Evolutionary conservation across 2,888 invertebrate species (phyloP).

Genomic region (Melanostoma scalare): DNA sequence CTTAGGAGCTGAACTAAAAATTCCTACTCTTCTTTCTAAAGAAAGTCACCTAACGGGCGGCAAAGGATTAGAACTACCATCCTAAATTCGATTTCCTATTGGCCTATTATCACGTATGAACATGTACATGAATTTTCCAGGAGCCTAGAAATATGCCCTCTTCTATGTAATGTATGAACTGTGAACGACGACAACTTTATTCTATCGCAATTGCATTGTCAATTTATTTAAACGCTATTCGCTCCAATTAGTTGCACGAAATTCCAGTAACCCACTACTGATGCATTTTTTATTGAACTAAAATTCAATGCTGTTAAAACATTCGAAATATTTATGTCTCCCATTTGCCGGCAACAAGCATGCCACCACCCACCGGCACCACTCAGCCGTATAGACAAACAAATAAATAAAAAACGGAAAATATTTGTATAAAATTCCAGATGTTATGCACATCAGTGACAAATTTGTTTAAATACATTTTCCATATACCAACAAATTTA

Average conservation of each 20-base stretch:
- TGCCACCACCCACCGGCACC: not conserved
- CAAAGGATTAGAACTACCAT: too few species aligned
- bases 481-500: conserved; percentile 36
- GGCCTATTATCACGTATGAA: too few species aligned
- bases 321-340: conserved; percentile 77
- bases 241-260: conserved; percentile 29
- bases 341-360: conserved; percentile 45
- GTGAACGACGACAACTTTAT: not conserved
- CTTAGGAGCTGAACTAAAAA: too few species aligned
- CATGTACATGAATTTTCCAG: not conserved
- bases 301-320: conserved; percentile 58
- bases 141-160: conserved; percentile 52
- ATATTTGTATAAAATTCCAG: conserved; percentile 39
- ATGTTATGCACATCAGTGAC: conserved; percentile 40
- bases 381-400: not conserved
- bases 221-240: conserved; percentile 1
- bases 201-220: not conserved
- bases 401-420: conserved; percentile 17
- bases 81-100: too few species aligned
- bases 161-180: not conserved
- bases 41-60: too few species aligned
- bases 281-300: conserved; percentile 22
- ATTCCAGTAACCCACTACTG: conserved; percentile 12
- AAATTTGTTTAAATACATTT: conserved; percentile 44
- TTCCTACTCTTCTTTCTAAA: too few species aligned